Percentiles rank a stretch among this genome's conserved stretches.
phyloP scores from a whole-genome alignment of 1,140 invertebrate species.

The Vollenhovia emeryi region DNA sequence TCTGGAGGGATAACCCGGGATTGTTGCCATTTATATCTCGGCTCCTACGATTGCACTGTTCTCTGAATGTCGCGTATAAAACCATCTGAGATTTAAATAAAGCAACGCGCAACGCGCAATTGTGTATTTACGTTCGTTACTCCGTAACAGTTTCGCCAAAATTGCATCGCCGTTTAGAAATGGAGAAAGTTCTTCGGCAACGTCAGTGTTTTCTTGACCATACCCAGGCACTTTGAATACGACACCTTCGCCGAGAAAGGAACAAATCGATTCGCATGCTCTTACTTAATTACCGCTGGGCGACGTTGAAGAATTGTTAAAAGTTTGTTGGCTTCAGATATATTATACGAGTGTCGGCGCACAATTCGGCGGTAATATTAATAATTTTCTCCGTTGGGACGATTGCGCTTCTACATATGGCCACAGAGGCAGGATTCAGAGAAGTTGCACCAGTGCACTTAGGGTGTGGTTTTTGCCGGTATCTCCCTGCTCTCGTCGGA shows the following conservation, averaged over 20 bases:
- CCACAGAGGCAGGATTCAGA: slow-evolving; percentile 19
- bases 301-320: too few species aligned
- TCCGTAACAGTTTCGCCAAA: not conserved
- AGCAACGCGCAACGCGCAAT: not conserved
- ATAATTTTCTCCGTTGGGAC: not conserved
- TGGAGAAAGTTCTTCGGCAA: too few species aligned
- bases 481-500: not conserved
- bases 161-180: not conserved
- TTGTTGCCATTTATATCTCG: slow-evolving; percentile 6
- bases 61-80: not conserved
- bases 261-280: too few species aligned
- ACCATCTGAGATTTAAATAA: not conserved
- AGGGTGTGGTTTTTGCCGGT: not conserved
- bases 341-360: not conserved
- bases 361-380: not conserved
- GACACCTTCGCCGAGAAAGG: too few species aligned
- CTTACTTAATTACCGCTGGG: too few species aligned
- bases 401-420: slow-evolving; percentile 10
- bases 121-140: not conserved
- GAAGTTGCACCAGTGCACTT: slow-evolving; percentile 1
- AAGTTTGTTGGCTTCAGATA: not conserved
- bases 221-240: too few species aligned
- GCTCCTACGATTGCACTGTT: slow-evolving; percentile 9
- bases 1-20: slow-evolving; percentile 2
- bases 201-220: too few species aligned